Base-by-base conservation (phyloP, 37 sponge, comb jelly and placozoan species). In the Petrosia ficiformis region DNA sequence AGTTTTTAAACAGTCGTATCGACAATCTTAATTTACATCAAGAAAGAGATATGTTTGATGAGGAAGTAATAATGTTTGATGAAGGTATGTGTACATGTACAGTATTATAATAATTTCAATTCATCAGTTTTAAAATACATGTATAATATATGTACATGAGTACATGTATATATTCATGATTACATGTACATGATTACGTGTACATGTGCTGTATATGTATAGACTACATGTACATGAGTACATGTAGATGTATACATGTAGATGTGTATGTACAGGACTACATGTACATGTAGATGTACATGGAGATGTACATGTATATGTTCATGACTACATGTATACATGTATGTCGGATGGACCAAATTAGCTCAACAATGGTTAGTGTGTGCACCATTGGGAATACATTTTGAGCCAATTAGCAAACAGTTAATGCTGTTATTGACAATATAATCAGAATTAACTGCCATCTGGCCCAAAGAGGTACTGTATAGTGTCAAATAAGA, bases 21-120 rank as follows among this genome's bases (percentile, higher is more conserved):
- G 75, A 84, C 48, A 58, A 68, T 36, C 77, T 85, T 36, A 61
- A 66, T 28, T 65, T 66, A 3, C 30, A 52, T 37, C 48, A 66
- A 0, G 77, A 81, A n/a, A 66, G 80, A 42, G 93, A 93, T 44
- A 42, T 84, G 37, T 93, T 93, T 79, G 93, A 93, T 38, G 39
- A 77, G 19, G 93, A 84, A 38, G 72, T 78, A 2, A 30, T 80
- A 14, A 8, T 43, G 24, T 80, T 71, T 60, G 87, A 86, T 35
- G 87, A 86, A 57, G 68, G 86, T 80, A 33, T 39, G 69, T 21
- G 39, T 64, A 59, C 2, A 48, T 48, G n/a, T 48, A 48, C 16
- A 48, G 54, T 16, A 48, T 16, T 19, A 48, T 16, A 48, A 16
- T 16, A 10, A 48, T 48, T 48, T 48, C 14, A 48, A 16, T 25